Base-by-base conservation (phyloP, 2,888 invertebrate species). In the Theretra japonica region DNA sequence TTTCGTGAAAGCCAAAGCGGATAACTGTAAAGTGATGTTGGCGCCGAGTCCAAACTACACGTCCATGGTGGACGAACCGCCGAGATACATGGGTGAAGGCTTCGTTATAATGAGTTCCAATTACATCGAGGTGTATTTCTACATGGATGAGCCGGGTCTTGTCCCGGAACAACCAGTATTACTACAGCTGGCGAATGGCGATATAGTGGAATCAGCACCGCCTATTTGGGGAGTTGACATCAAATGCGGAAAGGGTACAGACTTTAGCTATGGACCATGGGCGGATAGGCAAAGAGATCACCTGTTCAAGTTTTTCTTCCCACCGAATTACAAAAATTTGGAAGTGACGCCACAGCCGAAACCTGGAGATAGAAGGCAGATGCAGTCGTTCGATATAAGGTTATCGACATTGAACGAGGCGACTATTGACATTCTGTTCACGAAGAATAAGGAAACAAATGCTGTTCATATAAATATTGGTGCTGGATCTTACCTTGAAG, bases 231-330 rank as follows among this genome's bases (percentile, higher is more conserved):
- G 99, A 7, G 97, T 99, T 19, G 99, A 99, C 88, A 97, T 99
- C 71, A 99, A 98, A 89, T 98, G 98, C 86, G 98, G 98, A 0
- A 99, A 98, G 91, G 99, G 98, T 76, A 98, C 98, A 3, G 98
- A 99, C 86, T 98, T 99, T 82, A 99, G 99, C 89, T 99, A 99
- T 86, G 99, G 99, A 0, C 99, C 99, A 0, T 99, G 99, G 99
- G 99, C 99, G 4, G 99, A 99, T 88, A 95, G 99, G 70, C 99
- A 99, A 88, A 96, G 99, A 76, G 99, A 99, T 86, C 97, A 98
- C 90, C 94, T 99, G 50, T 99, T 98, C 91, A 98, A 97, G 91
- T 99, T 99, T 90, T 99, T 99, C 93, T 99, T 98, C 87, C 99
- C 99, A 8, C 96, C 97, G 76, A 97, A 98, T 87, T 98, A 97